Evolutionary conservation across 2,113 vertebrate genomes (phyloP).

Genomic region (Campylomormyrus tamandua): DNA sequence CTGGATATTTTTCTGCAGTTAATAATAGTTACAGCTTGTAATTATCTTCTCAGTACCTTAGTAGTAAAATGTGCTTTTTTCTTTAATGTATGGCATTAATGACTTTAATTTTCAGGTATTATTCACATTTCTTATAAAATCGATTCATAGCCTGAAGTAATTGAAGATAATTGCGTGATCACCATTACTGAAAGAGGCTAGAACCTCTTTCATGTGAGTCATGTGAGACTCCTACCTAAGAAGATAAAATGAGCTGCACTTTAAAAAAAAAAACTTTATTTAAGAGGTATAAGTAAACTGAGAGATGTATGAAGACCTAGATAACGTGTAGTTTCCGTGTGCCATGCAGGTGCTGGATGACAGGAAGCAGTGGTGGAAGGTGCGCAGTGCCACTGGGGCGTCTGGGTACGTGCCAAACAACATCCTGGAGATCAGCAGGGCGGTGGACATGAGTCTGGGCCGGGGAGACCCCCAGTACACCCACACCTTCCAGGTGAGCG

Average conservation of each 20-base stretch:
- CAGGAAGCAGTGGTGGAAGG: constrained; percentile 97
- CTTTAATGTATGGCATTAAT: background rate
- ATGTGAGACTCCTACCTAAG: background rate
- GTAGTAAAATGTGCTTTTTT: background rate
- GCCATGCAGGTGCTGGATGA: constrained; percentile 81
- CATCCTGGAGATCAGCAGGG: constrained; percentile 76
- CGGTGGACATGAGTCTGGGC: constrained; percentile 57
- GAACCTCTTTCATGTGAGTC: background rate
- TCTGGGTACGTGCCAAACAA: constrained; percentile 96
- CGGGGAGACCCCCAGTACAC: constrained; percentile 74
- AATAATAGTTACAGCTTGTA: background rate
- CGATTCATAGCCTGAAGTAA: background rate
- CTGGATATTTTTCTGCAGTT: background rate
- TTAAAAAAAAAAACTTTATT: background rate
- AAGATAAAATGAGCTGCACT: background rate
- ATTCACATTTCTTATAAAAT: background rate
- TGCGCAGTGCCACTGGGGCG: constrained; percentile 70
- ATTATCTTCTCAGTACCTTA: background rate
- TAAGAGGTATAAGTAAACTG: background rate
- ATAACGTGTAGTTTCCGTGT: background rate
- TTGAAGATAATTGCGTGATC: background rate
- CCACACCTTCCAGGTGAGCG: constrained; percentile 83
- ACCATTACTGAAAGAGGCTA: background rate
- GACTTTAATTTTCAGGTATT: background rate
- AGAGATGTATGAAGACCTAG: background rate